Conservation (phyloP, 2,888 invertebrate species). For the Apomyelois bistriatella region DNA sequence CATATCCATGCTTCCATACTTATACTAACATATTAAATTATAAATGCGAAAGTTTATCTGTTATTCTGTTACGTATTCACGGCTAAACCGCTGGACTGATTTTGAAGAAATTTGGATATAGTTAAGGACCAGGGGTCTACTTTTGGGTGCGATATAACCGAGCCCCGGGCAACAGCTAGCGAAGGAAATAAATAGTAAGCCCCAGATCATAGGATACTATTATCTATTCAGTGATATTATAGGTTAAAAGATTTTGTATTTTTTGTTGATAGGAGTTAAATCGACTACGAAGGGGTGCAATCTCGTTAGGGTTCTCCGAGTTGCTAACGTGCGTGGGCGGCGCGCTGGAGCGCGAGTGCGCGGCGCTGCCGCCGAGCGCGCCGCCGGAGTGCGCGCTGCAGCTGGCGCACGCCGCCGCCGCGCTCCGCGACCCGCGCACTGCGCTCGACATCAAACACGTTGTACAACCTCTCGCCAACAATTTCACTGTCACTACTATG, state of each 20-base stretch:
- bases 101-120: too few relatives aligned
- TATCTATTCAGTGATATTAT: too few relatives aligned
- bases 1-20: too few relatives aligned
- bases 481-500: conserved; percentile 36
- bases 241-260: conserved; percentile 2
- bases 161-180: too few relatives aligned
- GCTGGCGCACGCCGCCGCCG: conserved; percentile 92
- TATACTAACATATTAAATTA: too few relatives aligned
- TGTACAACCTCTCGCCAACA: conserved; percentile 55
- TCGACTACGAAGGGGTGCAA: conserved; percentile 92
- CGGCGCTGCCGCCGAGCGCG: conserved; percentile 85
- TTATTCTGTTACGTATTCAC: too few relatives aligned
- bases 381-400: conserved; percentile 94
- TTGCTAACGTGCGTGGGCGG: conserved; percentile 91
- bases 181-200: too few relatives aligned
- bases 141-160: too few relatives aligned
- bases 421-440: conserved; percentile 86
- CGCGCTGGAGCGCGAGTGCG: conserved; percentile 94
- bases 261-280: conserved; percentile 88
- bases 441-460: conserved; percentile 67
- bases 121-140: too few relatives aligned
- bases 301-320: conserved; percentile 94
- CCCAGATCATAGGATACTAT: too few relatives aligned
- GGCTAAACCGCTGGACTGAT: too few relatives aligned
- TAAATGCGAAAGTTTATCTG: too few relatives aligned